Conservation (phyloP, 2,113 vertebrate species). For the Dicerorhinus sumatrensis region DNA sequence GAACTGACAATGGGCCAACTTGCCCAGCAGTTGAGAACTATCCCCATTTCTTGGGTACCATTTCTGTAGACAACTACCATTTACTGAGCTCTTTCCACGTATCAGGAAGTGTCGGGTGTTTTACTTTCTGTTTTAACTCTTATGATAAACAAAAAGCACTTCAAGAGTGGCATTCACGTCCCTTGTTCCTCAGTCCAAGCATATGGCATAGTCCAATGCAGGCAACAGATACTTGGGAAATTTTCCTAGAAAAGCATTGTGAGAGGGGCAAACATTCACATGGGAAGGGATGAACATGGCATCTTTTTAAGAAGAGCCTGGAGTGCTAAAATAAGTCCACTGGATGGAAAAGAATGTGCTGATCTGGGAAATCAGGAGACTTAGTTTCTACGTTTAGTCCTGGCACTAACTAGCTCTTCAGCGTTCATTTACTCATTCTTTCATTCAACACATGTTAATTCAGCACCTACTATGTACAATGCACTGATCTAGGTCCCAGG, state of each 20-base stretch:
- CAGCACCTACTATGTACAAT: background rate
- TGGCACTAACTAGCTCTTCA: background rate
- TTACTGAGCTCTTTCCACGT: background rate
- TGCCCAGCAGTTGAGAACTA: no score
- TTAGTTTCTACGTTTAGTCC: background rate
- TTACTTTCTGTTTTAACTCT: background rate
- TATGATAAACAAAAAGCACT: background rate
- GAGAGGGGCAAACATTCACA: background rate
- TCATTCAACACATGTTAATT: background rate
- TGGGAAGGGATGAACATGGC: background rate
- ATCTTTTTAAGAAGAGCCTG: background rate
- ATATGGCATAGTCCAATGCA: rapidly evolving
- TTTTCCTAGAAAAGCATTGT: background rate
- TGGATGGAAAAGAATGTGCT: background rate
- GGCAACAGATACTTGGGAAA: background rate
- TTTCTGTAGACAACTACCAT: background rate
- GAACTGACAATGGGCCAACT: background rate
- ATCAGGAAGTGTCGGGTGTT: background rate
- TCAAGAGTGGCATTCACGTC: background rate
- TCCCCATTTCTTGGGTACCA: background rate
- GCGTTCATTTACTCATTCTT: background rate
- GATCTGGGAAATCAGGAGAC: background rate
- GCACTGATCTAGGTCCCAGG: background rate
- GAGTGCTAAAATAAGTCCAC: background rate
- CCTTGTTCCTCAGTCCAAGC: background rate